phyloP scores from a whole-genome alignment of 2,797 vertebrate species.

The Vipera ursinii region DNA sequence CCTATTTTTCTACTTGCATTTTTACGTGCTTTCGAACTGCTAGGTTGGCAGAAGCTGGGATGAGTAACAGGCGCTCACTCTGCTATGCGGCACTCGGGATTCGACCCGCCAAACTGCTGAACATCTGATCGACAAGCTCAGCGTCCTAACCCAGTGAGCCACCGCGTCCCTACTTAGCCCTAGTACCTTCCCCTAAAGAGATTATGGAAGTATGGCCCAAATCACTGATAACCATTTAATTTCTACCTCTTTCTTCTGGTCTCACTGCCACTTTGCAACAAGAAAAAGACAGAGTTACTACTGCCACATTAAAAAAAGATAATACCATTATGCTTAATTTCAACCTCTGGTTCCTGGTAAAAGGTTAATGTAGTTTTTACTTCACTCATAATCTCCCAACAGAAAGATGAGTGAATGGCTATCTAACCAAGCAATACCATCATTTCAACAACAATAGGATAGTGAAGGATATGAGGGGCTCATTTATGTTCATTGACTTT shows the following conservation, averaged over 20 bases:
- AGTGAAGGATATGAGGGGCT: background rate
- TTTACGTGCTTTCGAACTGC: too few relatives aligned
- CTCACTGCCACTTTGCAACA: background rate
- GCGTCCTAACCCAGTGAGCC: too few relatives aligned
- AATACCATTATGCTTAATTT: background rate
- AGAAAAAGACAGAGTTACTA: background rate
- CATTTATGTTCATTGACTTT: background rate
- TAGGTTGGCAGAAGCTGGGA: too few relatives aligned
- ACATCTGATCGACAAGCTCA: too few relatives aligned
- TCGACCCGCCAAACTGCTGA: too few relatives aligned
- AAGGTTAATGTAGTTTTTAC: constrained; percentile 2
- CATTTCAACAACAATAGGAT: background rate
- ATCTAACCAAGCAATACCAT: background rate
- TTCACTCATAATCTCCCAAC: background rate
- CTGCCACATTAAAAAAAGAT: background rate
- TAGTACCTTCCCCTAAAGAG: background rate
- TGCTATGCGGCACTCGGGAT: too few relatives aligned
- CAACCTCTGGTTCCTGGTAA: background rate
- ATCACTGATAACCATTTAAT: background rate
- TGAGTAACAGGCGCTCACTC: too few relatives aligned
- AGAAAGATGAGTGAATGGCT: background rate
- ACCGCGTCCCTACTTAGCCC: background rate
- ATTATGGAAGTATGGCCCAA: background rate
- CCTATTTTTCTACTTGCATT: too few relatives aligned
- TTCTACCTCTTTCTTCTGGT: background rate